Percentiles rank a stretch among this genome's conserved stretches.
Evolutionary conservation across 2,113 vertebrate genomes (phyloP).

Genomic region (Syngnathoides biaculeatus): DNA sequence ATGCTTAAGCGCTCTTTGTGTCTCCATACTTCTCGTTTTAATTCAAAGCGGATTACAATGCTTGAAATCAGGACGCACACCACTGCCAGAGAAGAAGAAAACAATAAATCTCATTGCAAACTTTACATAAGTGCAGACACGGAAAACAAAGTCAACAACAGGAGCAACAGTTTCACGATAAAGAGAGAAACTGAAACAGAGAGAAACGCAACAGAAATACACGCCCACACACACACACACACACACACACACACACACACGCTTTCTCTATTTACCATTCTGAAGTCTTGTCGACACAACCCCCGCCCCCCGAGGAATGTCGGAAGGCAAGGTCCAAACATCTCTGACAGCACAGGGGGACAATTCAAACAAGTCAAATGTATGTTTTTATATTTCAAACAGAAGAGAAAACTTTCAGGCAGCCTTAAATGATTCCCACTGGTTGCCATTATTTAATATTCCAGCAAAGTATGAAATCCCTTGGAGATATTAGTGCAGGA

Average conservation of each 20-base stretch:
- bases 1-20: not conserved
- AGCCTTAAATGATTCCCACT: constrained; percentile 12
- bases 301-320: constrained; percentile 28
- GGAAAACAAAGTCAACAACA: not conserved
- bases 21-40: not conserved
- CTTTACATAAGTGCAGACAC: not conserved
- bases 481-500: constrained; percentile 54
- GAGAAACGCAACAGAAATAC: constrained; percentile 5
- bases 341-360: constrained; percentile 15
- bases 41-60: not conserved
- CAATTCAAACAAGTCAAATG: constrained; percentile 22
- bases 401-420: constrained; percentile 31
- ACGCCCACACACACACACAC: not conserved
- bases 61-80: not conserved
- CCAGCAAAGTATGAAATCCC: constrained; percentile 50
- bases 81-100: not conserved
- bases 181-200: constrained; percentile 16
- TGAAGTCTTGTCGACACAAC: constrained; percentile 32
- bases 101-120: constrained; percentile 1
- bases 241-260: not conserved
- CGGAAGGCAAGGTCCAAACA: constrained; percentile 39
- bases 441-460: constrained; percentile 21
- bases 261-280: constrained; percentile 21
- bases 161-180: not conserved
- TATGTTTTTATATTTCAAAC: constrained; percentile 28